Evolutionary conservation across 2,888 invertebrate species (phyloP).

Genomic region (Resseliella maxima): DNA sequence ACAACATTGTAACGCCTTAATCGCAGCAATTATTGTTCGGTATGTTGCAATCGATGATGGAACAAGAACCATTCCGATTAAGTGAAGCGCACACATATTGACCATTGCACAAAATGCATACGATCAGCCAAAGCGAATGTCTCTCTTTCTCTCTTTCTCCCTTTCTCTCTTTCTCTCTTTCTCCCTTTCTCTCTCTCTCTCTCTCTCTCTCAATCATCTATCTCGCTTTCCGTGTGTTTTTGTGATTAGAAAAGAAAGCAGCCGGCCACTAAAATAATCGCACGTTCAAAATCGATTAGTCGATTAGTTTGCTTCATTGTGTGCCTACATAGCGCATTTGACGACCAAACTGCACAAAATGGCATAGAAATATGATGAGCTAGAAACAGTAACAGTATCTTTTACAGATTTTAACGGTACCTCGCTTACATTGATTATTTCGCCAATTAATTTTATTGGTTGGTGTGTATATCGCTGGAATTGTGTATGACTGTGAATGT

Average conservation of each 20-base stretch:
- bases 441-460: conserved; percentile 55
- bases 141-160: not conserved
- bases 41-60: conserved; percentile 48
- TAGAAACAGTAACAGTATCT: conserved; percentile 49
- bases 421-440: conserved; percentile 53
- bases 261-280: conserved; percentile 41
- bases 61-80: conserved; percentile 14
- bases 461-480: not conserved
- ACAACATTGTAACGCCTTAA: conserved; percentile 53
- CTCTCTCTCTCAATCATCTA: not conserved
- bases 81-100: not conserved
- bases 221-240: not conserved
- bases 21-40: conserved; percentile 53
- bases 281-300: conserved; percentile 55
- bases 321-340: not conserved
- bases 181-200: not conserved
- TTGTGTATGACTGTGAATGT: too few species aligned
- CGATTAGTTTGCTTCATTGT: conserved; percentile 44
- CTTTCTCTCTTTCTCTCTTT: not conserved
- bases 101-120: not conserved
- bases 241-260: conserved; percentile 32
- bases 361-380: conserved; percentile 54
- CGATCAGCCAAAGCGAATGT: too few species aligned
- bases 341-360: conserved; percentile 20
- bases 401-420: conserved; percentile 55